These are phyloP conservation scores for Poeciliopsis occidentalis DNA, from an alignment of 2,113 vertebrate genomes.

Conservation along the genomic window DNA sequence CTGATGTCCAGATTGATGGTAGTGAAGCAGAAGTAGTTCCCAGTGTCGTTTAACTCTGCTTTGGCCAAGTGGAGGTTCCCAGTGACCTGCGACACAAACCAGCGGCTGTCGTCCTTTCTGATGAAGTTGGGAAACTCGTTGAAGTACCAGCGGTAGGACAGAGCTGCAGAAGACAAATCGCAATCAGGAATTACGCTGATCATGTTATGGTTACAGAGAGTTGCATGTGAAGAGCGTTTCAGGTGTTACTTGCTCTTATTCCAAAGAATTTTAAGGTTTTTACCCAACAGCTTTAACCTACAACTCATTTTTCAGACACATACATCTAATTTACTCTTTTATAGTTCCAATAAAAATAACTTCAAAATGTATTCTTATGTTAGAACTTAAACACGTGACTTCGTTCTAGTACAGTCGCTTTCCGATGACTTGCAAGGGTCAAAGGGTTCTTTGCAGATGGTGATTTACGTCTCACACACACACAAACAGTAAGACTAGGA, in stretches of 20 bases:
- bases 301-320: too few species aligned
- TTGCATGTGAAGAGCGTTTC: neutral
- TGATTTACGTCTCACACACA: too few species aligned
- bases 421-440: too few species aligned
- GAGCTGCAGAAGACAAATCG: slow-evolving; percentile 71
- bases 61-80: slow-evolving; percentile 95
- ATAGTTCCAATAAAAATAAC: too few species aligned
- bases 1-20: slow-evolving; percentile 93
- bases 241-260: neutral
- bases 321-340: too few species aligned
- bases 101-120: slow-evolving; percentile 81
- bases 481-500: too few species aligned
- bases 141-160: slow-evolving; percentile 94
- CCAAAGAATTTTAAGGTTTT: neutral
- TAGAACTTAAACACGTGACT: too few species aligned
- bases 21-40: slow-evolving; percentile 93
- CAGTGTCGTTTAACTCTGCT: slow-evolving; percentile 87
- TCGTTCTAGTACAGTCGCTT: too few species aligned
- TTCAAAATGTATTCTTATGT: too few species aligned
- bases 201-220: neutral
- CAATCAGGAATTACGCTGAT: neutral
- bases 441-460: too few species aligned
- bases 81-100: slow-evolving; percentile 94
- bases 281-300: neutral
- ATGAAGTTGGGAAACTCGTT: slow-evolving; percentile 96